Conservation (phyloP, 2,888 invertebrate genomes). For the Leptarthrus brevirostris region DNA sequence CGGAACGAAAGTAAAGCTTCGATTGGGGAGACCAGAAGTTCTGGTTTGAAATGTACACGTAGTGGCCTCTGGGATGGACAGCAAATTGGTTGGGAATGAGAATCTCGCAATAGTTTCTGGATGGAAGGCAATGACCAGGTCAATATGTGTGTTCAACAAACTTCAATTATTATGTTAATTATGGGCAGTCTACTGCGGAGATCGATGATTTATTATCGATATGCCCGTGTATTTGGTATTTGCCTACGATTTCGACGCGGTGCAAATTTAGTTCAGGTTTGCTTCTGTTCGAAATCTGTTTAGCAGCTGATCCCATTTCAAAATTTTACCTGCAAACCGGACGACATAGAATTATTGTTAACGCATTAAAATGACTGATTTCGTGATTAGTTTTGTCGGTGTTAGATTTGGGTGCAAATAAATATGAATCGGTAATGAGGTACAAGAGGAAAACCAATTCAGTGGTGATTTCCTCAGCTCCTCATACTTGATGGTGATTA, state of each 20-base stretch:
- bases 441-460: no score
- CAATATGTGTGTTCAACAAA: constrained; percentile 51
- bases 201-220: constrained; percentile 49
- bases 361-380: constrained; percentile 12
- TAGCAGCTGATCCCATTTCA: background rate
- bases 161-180: constrained; percentile 54
- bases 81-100: background rate
- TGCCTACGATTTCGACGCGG: background rate
- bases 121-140: constrained; percentile 18
- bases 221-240: background rate
- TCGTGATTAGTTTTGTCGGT: background rate
- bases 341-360: background rate
- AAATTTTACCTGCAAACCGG: background rate
- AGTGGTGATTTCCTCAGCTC: no score
- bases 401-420: background rate
- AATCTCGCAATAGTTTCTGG: no score
- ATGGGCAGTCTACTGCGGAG: constrained; percentile 40
- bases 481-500: no score
- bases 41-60: background rate
- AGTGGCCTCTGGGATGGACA: no score
- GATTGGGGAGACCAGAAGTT: no score
- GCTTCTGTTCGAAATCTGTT: background rate
- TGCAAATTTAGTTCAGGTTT: no score
- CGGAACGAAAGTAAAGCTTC: background rate
- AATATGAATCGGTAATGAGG: background rate